Percentiles rank a stretch among this genome's conserved stretches.
Evolutionary conservation across 1,140 invertebrate genomes (phyloP).

Genomic region (Plutomurus gul): DNA sequence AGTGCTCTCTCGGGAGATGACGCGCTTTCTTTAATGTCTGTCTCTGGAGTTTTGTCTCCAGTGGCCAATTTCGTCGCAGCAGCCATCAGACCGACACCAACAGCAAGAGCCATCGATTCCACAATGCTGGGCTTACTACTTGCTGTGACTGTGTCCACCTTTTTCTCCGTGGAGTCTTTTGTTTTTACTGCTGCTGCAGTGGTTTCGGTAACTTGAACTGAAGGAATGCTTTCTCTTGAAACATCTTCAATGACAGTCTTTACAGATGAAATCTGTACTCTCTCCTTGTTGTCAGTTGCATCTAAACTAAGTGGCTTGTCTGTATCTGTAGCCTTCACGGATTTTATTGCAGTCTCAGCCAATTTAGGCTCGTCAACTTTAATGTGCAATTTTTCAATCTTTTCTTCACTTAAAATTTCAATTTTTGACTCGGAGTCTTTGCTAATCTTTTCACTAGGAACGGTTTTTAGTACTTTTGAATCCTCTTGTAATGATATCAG

Average conservation of each 20-base stretch:
- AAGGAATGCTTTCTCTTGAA: background rate
- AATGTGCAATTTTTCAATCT: no score
- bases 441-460: no score
- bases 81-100: background rate
- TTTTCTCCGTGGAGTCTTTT: background rate
- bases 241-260: background rate
- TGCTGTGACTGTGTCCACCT: background rate
- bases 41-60: slow-evolving; percentile 53
- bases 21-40: slow-evolving; percentile 57
- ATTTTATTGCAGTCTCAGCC: background rate
- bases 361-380: no score
- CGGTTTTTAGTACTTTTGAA: no score
- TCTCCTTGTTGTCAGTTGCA: background rate
- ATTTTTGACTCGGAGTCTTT: no score
- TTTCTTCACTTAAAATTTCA: no score
- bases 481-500: no score
- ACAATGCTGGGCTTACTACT: background rate
- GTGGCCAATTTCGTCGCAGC: slow-evolving; percentile 32
- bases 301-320: slow-evolving; percentile 14
- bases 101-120: background rate
- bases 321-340: background rate
- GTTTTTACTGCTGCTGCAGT: background rate
- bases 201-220: background rate
- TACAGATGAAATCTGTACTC: slow-evolving; percentile 16
- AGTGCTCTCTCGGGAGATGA: slow-evolving; percentile 51